phyloP scores from a whole-genome alignment of 1,140 invertebrate genomes.

The Drosophila mayri region DNA sequence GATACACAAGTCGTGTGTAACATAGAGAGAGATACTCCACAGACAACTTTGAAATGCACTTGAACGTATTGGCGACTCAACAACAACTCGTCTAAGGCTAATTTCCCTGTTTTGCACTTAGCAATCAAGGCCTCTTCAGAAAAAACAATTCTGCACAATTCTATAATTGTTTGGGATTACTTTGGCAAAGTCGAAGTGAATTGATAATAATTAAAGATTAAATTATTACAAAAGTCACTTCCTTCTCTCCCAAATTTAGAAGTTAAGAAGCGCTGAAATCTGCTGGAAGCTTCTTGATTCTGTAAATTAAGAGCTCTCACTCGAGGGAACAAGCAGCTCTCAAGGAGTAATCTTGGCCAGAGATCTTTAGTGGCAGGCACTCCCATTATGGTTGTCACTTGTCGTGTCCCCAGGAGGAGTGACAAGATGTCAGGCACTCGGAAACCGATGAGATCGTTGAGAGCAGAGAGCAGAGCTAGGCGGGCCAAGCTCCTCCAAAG shows the following conservation, averaged over 20 bases:
- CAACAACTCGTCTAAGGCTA: constrained; percentile 8
- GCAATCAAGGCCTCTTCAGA: background rate
- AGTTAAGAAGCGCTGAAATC: background rate
- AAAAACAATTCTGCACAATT: background rate
- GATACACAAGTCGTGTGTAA: background rate
- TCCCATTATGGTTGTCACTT: constrained; percentile 25
- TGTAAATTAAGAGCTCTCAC: constrained; percentile 19
- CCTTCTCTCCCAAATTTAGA: background rate
- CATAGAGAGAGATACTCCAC: constrained; percentile 38
- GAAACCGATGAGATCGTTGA: constrained; percentile 2
- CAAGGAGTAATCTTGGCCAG: constrained; percentile 9
- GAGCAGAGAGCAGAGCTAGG: constrained; percentile 1
- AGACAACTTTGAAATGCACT: constrained; percentile 80
- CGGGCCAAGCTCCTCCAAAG: constrained; percentile 1
- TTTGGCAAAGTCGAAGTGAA: too few relatives aligned
- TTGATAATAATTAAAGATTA: background rate
- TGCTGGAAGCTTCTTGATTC: background rate
- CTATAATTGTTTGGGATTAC: background rate
- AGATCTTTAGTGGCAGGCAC: constrained; percentile 11
- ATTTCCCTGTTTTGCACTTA: constrained; percentile 38
- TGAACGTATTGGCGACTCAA: constrained; percentile 48
- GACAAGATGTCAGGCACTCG: constrained; percentile 36
- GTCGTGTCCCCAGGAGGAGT: constrained; percentile 5
- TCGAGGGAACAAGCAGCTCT: constrained; percentile 8
- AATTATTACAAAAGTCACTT: background rate